Percentiles rank a stretch among this genome's conserved stretches.
phyloP scores from a whole-genome alignment of 2,888 invertebrate genomes.

The Yponomeuta cagnagella region DNA sequence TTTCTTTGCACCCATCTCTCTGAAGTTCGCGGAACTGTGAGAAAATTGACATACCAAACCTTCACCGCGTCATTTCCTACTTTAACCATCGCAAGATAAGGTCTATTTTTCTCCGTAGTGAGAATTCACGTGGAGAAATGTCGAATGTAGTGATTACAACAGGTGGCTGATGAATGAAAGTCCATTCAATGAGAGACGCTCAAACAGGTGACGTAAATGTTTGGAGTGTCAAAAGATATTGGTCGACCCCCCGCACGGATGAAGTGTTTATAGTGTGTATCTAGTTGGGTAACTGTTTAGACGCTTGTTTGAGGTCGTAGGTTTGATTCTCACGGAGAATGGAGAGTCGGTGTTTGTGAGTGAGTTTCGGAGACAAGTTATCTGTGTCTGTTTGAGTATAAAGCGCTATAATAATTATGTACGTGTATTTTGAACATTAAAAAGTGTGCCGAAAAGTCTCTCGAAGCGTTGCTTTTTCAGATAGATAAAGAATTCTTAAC shows the following conservation, averaged over 20 bases:
- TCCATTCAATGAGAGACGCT: conserved; percentile 1
- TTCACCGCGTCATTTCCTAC: background rate
- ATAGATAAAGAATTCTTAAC: no score
- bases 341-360: background rate
- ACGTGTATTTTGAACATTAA: no score
- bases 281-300: background rate
- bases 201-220: background rate
- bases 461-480: no score
- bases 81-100: background rate
- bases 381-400: no score
- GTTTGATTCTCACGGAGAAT: background rate
- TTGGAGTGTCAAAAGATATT: background rate
- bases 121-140: background rate
- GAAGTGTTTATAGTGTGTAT: background rate
- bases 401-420: no score
- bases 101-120: background rate
- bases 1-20: conserved; percentile 37
- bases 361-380: background rate
- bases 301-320: background rate
- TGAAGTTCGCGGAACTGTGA: conserved; percentile 27
- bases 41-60: conserved; percentile 21
- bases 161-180: background rate
- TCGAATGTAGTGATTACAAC: conserved; percentile 1
- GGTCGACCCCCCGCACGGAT: background rate
- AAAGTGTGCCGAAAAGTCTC: no score